Percentiles rank a stretch among this genome's conserved stretches.
These are phyloP conservation scores for Zophobas morio DNA, from an alignment of 1,140 invertebrate species.

Conservation along the genomic window DNA sequence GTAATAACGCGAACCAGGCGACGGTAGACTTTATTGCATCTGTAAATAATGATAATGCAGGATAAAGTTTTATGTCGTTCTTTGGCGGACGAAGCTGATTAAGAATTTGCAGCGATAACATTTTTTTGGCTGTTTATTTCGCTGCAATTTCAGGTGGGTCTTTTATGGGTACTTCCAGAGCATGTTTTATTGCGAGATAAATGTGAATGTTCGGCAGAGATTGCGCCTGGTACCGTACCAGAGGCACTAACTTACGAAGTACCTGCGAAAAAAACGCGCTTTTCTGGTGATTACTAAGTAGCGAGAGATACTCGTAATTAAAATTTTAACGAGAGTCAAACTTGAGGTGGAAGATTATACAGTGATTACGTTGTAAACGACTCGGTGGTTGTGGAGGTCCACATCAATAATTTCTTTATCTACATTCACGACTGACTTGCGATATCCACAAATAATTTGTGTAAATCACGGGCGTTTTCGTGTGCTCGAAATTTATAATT, in stretches of 20 bases:
- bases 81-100: neutral
- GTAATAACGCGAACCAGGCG: too few species aligned
- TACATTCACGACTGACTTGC: too few species aligned
- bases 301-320: too few species aligned
- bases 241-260: too few species aligned
- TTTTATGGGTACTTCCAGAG: constrained; percentile 1
- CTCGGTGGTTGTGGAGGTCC: too few species aligned
- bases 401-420: too few species aligned
- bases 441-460: neutral
- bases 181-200: neutral
- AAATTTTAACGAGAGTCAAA: too few species aligned
- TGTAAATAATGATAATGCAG: neutral
- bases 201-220: neutral
- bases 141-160: neutral
- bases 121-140: neutral
- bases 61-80: neutral
- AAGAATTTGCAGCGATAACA: neutral
- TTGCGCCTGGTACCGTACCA: too few species aligned
- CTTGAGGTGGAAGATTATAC: too few species aligned
- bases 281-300: too few species aligned
- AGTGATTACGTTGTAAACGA: too few species aligned
- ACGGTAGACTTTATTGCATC: neutral
- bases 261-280: too few species aligned
- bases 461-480: neutral
- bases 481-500: neutral